A percentile compares a stretch with the other conserved stretches of the same genome.
Evolutionary conservation across 1,140 invertebrate genomes (phyloP).

Genomic region (Anadara kagoshimensis): DNA sequence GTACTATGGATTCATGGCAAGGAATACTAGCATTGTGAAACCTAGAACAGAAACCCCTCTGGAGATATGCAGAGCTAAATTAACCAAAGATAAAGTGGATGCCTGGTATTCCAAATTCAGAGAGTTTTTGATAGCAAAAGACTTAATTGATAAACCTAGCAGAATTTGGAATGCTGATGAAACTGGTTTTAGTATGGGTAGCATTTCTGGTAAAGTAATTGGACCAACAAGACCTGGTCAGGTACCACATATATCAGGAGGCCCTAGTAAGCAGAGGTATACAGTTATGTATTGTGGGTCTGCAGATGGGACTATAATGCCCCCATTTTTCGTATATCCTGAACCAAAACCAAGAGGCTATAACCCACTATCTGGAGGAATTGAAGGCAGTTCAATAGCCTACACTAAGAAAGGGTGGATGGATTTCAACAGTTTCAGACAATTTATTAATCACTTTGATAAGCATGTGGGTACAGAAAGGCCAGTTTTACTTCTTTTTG

Average conservation of each 20-base stretch:
- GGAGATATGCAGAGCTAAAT: not conserved
- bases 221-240: too few relatives aligned
- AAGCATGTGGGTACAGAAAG: constrained; percentile 29
- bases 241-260: too few relatives aligned
- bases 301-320: too few relatives aligned
- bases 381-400: too few relatives aligned
- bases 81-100: not conserved
- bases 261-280: too few relatives aligned
- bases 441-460: constrained; percentile 41
- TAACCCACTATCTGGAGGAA: too few relatives aligned
- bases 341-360: too few relatives aligned
- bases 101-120: not conserved
- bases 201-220: constrained; percentile 5
- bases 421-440: constrained; percentile 16
- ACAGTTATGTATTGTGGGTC: too few relatives aligned
- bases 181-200: constrained; percentile 39
- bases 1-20: constrained; percentile 19
- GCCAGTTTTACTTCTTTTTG: constrained; percentile 37
- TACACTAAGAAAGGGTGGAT: constrained; percentile 38
- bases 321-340: too few relatives aligned
- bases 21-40: constrained; percentile 14
- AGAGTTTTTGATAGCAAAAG: constrained; percentile 16
- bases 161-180: constrained; percentile 48
- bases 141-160: constrained; percentile 24
- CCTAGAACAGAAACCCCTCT: constrained; percentile 16